Base-by-base conservation (phyloP, 2,113 vertebrate genomes). In the Coptodon rendalli region DNA sequence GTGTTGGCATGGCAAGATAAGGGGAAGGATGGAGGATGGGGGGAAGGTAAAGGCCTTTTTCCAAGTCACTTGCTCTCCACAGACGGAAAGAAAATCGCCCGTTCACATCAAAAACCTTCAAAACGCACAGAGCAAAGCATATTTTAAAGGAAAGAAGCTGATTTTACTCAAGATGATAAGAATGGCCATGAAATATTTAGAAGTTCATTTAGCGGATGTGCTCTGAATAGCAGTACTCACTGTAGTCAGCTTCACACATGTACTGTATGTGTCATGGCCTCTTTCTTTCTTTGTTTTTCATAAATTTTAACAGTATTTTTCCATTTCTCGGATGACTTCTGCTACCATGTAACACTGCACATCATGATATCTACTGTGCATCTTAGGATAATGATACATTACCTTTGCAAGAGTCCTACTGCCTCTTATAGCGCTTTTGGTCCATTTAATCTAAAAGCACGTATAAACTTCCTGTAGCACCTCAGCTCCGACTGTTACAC, bases 181-280 rank as follows among this genome's bases (percentile, higher is more conserved):
- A 91, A 83, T 73, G 81, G 36, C 27, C 22, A 68, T 92, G 38
- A 88, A 89, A 89, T 86, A 91, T 91, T 83, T 31, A 89, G 84
- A 81, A 84, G 76, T 59, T 91, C 85, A 90, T 92, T 89, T 85
- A 80, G 88, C 54, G 86, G 84, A 89, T 88, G 76, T 89, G 89
- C 85, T 82, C 87, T 45, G 85, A 93, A 89, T 86, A 90, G 80
- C 40, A 78, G 80, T 87, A 24, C 56, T 81, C 84, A 57, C 86
- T 83, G 73, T 82, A 71, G 91, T 54, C 80, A 38, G n/a, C 78
- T 16, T 36, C 34, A 54, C 45, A 50, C 6, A 52, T 79, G 73
- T 52, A 13, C 10, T 34, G 17, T 52, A 48, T 54, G 8, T 48
- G 16, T 38, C 61, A 19, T 83, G 5, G 31, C 57, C 19, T 13